Conservation (phyloP, 1,140 invertebrate species). For the Doryteuthis pealeii region DNA sequence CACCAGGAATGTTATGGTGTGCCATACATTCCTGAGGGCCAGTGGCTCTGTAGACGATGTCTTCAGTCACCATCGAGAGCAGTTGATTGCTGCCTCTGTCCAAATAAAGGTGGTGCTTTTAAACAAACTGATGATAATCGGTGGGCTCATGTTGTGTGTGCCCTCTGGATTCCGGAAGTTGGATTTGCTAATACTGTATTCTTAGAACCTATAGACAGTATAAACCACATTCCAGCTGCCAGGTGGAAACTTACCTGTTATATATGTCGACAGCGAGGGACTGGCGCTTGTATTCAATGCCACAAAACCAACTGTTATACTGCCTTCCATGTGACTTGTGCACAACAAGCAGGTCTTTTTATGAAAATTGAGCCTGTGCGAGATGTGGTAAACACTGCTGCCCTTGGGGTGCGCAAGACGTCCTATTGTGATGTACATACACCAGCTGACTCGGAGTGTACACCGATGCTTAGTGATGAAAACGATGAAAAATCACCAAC, state of each 20-base stretch:
- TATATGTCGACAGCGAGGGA: constrained; percentile 91
- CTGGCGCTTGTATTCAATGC: constrained; percentile 97
- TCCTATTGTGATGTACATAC: constrained; percentile 95
- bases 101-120: constrained; percentile 96
- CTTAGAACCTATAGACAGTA: constrained; percentile 94
- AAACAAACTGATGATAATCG: constrained; percentile 95
- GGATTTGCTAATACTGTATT: constrained; percentile 89
- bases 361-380: constrained; percentile 89
- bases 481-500: constrained; percentile 55
- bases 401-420: constrained; percentile 83
- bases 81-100: constrained; percentile 96
- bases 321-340: constrained; percentile 98
- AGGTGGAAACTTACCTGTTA: constrained; percentile 94
- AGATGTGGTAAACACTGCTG: constrained; percentile 45
- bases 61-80: constrained; percentile 92
- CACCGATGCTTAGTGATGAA: constrained; percentile 44
- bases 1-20: constrained; percentile 99
- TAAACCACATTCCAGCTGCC: constrained; percentile 92
- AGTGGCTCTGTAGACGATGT: constrained; percentile 95
- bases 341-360: constrained; percentile 89
- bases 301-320: constrained; percentile 94
- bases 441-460: constrained; percentile 64
- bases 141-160: constrained; percentile 99
- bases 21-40: constrained; percentile 97
- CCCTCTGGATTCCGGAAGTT: constrained; percentile 98